These are phyloP conservation scores for Amphimallon solstitiale DNA, from an alignment of 2,888 invertebrate genomes.

Conservation along the genomic window DNA sequence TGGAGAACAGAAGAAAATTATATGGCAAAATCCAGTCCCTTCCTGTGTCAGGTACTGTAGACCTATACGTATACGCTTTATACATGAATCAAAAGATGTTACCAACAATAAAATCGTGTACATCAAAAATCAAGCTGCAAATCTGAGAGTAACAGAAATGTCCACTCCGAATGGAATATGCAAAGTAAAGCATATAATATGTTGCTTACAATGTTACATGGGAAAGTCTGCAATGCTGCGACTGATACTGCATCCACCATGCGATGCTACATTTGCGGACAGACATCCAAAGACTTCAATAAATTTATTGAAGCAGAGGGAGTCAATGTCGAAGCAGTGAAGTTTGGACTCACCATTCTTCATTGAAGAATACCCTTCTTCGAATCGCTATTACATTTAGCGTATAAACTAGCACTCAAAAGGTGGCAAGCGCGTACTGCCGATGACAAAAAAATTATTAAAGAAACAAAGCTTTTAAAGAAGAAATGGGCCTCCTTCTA, in stretches of 20 bases:
- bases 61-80: conserved; percentile 50
- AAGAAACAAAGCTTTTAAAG: too few relatives aligned
- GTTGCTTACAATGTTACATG: conserved; percentile 50
- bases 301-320: conserved; percentile 34
- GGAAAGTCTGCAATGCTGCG: conserved; percentile 50
- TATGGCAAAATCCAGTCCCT: conserved; percentile 51
- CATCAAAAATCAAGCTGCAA: conserved; percentile 37
- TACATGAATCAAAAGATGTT: conserved; percentile 47
- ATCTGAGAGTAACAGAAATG: conserved; percentile 25
- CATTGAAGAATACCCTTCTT: too few relatives aligned
- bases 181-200: conserved; percentile 45
- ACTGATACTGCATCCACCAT: conserved; percentile 46
- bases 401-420: too few relatives aligned
- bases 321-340: too few relatives aligned
- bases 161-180: background rate
- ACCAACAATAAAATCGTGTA: conserved; percentile 48
- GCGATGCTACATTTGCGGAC: conserved; percentile 49
- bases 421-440: too few relatives aligned
- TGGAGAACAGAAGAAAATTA: too few relatives aligned
- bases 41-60: conserved; percentile 51
- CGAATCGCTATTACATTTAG: too few relatives aligned
- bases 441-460: too few relatives aligned
- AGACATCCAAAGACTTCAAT: conserved; percentile 48
- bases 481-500: too few relatives aligned
- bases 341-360: too few relatives aligned